These are phyloP conservation scores for Nanorana parkeri DNA, from an alignment of 2,113 vertebrate species.

Conservation along the genomic window DNA sequence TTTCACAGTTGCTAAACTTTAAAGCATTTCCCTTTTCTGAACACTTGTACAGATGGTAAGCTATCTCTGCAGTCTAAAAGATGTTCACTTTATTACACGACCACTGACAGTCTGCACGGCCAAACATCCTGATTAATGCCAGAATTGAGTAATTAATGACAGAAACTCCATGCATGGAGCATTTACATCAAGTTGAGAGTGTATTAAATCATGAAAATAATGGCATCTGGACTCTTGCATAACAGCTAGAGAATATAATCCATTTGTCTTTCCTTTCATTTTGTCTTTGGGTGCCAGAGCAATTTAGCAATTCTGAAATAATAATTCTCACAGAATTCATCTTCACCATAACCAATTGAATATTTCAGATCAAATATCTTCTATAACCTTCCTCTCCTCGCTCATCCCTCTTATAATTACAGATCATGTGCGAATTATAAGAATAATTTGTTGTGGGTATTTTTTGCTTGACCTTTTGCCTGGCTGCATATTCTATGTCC, in stretches of 20 bases:
- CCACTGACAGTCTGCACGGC: slow-evolving; percentile 36
- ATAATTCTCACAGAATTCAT: slow-evolving; percentile 51
- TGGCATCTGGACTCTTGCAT: slow-evolving; percentile 40
- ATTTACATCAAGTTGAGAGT: slow-evolving; percentile 51
- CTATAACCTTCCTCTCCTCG: slow-evolving; percentile 17
- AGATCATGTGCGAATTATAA: slow-evolving; percentile 43
- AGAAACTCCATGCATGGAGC: slow-evolving; percentile 35
- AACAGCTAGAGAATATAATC: slow-evolving; percentile 49
- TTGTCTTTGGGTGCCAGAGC: slow-evolving; percentile 35
- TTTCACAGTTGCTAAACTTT: background rate
- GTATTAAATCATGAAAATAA: slow-evolving; percentile 55
- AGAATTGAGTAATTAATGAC: slow-evolving; percentile 51
- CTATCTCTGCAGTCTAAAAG: background rate
- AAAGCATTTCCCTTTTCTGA: background rate
- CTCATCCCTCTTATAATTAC: slow-evolving; percentile 40
- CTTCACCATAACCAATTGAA: slow-evolving; percentile 52
- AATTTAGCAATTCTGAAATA: slow-evolving; percentile 38
- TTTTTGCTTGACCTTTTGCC: slow-evolving; percentile 46
- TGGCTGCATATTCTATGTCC: background rate
- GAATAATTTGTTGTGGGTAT: slow-evolving; percentile 43
- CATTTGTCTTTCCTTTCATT: slow-evolving; percentile 52
- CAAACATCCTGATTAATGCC: slow-evolving; percentile 52
- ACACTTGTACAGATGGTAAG: background rate
- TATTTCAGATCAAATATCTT: slow-evolving; percentile 44
- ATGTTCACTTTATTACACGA: slow-evolving; percentile 44